phyloP scores from a whole-genome alignment of 2,797 vertebrate genomes.

The Bradypodion pumilum region DNA sequence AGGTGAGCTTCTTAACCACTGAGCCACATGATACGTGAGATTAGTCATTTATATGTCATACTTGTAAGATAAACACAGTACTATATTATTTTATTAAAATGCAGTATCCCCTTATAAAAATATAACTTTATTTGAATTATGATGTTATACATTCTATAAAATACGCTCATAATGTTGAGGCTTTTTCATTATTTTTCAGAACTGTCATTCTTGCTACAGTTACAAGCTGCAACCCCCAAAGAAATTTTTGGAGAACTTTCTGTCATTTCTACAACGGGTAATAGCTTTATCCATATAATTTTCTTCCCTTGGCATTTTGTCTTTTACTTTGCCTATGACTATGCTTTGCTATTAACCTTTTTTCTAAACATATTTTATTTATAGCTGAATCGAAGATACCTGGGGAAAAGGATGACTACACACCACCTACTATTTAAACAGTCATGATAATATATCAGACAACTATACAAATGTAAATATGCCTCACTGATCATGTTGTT shows the following conservation, averaged over 20 bases:
- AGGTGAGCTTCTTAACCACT: too few relatives aligned
- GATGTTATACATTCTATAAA: background rate
- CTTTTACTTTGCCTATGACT: background rate
- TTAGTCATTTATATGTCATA: background rate
- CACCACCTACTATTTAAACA: constrained; percentile 57
- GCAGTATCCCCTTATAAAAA: background rate
- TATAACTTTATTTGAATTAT: background rate
- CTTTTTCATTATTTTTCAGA: constrained; percentile 61
- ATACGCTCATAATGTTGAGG: background rate
- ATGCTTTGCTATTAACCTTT: background rate
- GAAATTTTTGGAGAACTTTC: constrained; percentile 69
- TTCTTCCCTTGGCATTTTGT: background rate
- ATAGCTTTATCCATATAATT: background rate
- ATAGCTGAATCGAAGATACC: constrained; percentile 61
- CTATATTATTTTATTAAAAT: background rate
- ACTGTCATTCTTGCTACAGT: constrained; percentile 68
- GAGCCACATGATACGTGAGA: background rate
- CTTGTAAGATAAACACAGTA: background rate
- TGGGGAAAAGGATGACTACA: constrained; percentile 39
- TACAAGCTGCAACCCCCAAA: constrained; percentile 57
- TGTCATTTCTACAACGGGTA: constrained; percentile 72
- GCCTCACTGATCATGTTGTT: constrained; percentile 33
- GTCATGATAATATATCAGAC: constrained; percentile 69
- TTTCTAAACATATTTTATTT: constrained; percentile 53
- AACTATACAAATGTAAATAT: constrained; percentile 48